Evolutionary conservation across 2,797 vertebrate species (phyloP), one percentile per base, ranked within the genome.

Genomic region (Sebastes wilsoni): DNA sequence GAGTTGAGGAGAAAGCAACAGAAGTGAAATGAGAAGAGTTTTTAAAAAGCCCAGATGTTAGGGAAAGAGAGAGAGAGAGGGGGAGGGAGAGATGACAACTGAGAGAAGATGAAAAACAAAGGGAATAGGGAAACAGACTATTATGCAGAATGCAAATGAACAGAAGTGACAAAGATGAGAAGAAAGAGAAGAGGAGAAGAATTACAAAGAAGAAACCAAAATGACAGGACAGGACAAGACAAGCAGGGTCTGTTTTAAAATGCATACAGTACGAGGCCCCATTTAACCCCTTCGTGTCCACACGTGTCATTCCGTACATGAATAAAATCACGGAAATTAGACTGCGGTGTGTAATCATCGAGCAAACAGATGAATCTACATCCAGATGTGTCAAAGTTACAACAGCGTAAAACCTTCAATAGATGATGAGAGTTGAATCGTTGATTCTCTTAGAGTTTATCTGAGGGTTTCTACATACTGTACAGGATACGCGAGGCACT

Each of bases 111-210:
- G 32, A 60, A 46, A 66, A 76, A 75, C n/a, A 58, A 55, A 82
- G 46, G 56, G 28, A 56, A 54, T 5, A 46, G 11, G 59, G 66
- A 78, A n/a, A 46, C 32, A 18, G 60, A 30, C 62, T 16, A 67
- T 73, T 52, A 27, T 13, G 34, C 66, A 27, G 52, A 71, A 80
- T 80, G 55, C 61, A 64, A 80, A 86, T 82, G 66, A 82, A 68
- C 67, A 70, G 22, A 58, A 75, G 38, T 68, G 75, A 83, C 52
- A 58, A 22, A 38, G 73, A 83, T 77, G 67, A 77, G 62, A 59
- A 66, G 30, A 30, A 11, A 70, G 18, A 22, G 9, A 67, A 55
- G 18, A 23, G 66, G 18, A n/a, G 11, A 52, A 54, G 30, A 58
- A 59, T 28, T 8, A 60, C 27, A 66, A 59, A 66, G 60, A 54